Conservation (phyloP, 2,888 invertebrate genomes). For the Brenthis daphne region DNA sequence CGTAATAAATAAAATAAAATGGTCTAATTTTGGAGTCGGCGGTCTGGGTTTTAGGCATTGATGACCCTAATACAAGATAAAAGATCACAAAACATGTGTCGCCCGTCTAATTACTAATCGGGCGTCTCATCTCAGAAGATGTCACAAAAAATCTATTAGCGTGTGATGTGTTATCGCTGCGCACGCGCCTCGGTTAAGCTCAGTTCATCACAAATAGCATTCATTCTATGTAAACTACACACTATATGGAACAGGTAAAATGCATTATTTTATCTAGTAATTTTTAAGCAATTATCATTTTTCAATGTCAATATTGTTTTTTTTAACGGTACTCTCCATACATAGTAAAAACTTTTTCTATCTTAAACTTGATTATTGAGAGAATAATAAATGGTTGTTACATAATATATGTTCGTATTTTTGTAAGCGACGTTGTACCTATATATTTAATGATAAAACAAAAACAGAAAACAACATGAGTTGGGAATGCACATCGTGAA, state of each 20-base stretch:
- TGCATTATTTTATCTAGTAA: too few relatives aligned
- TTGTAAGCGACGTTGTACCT: conserved; percentile 36
- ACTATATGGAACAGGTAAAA: conserved; percentile 1
- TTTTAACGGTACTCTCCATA: too few relatives aligned
- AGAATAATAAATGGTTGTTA: not conserved
- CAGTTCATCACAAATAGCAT: conserved; percentile 5
- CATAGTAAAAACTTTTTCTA: too few relatives aligned
- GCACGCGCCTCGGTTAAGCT: conserved; percentile 50
- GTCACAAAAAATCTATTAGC: conserved; percentile 73
- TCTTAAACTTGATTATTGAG: too few relatives aligned
- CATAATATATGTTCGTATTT: conserved; percentile 28
- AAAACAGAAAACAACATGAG: conserved; percentile 54
- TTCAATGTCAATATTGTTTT: too few relatives aligned
- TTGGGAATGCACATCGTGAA: conserved; percentile 73
- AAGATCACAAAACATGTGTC: conserved; percentile 75
- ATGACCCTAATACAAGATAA: conserved; percentile 71
- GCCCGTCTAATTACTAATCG: conserved; percentile 79
- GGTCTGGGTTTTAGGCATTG: conserved; percentile 44
- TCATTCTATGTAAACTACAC: conserved; percentile 3
- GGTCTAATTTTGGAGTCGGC: conserved; percentile 43
- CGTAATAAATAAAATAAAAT: conserved; percentile 59
- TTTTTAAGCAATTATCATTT: too few relatives aligned
- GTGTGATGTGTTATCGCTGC: conserved; percentile 61
- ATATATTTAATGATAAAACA: conserved; percentile 54
- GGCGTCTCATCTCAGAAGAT: conserved; percentile 63